Percentiles rank a stretch among this genome's conserved stretches.
Evolutionary conservation across 2,888 invertebrate genomes (phyloP).

Genomic region (Caenorhabditis becei): DNA sequence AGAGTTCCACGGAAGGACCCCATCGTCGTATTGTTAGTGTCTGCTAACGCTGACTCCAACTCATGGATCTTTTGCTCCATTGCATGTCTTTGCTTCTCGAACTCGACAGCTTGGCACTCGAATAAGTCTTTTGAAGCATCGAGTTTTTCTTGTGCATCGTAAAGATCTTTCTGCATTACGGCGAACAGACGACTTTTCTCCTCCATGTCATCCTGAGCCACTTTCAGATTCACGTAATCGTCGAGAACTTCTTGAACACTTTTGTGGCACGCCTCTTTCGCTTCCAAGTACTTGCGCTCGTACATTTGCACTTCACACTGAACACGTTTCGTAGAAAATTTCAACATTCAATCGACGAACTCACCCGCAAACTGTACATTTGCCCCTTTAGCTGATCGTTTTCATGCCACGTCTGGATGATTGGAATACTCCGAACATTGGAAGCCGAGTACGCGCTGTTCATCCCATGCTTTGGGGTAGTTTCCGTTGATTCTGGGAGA

Average conservation of each 20-base stretch:
- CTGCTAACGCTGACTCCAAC: constrained; percentile 7
- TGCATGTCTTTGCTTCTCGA: constrained; percentile 7
- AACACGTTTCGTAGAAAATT: neutral
- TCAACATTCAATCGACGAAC: neutral
- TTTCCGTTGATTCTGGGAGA: neutral
- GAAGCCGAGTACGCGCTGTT: constrained; percentile 15
- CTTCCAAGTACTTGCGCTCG: constrained; percentile 31
- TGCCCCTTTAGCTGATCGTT: constrained; percentile 50
- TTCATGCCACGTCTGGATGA: constrained; percentile 56
- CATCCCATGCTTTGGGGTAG: constrained; percentile 4
- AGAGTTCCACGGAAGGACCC: constrained; percentile 43
- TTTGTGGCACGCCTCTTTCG: constrained; percentile 36
- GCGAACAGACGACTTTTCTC: constrained; percentile 7
- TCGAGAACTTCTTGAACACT: constrained; percentile 55
- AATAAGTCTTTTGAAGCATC: constrained; percentile 13
- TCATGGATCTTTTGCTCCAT: constrained; percentile 33
- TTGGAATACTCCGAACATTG: constrained; percentile 44
- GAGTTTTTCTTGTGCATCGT: constrained; percentile 6
- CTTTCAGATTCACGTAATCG: constrained; percentile 51
- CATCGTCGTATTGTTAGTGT: constrained; percentile 42
- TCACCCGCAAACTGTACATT: constrained; percentile 42
- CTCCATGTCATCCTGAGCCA: constrained; percentile 29
- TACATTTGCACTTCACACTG: constrained; percentile 53
- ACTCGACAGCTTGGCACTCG: neutral
- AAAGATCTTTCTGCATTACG: constrained; percentile 6